Percentiles rank a stretch among this genome's conserved stretches.
These are phyloP conservation scores for Sycophaga agraensis DNA, from an alignment of 1,140 invertebrate genomes.

Conservation along the genomic window DNA sequence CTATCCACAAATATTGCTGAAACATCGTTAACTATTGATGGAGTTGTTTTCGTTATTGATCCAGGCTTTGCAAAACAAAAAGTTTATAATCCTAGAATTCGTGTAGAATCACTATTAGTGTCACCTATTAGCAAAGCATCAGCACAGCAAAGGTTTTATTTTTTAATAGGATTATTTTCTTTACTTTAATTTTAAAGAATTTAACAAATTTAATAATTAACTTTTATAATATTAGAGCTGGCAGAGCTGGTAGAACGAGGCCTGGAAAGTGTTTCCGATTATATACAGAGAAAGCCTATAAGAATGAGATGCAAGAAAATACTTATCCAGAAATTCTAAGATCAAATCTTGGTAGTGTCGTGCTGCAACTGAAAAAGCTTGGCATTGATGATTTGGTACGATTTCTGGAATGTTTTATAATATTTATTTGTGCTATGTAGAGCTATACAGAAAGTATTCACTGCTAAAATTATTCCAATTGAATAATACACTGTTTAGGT, in stretches of 20 bases:
- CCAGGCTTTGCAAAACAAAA: constrained; percentile 99
- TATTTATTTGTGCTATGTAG: neutral
- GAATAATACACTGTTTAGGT: constrained; percentile 59
- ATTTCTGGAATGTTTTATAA: constrained; percentile 32
- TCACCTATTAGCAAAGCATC: constrained; percentile 99
- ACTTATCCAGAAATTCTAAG: constrained; percentile 98
- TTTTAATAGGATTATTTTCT: too few species aligned
- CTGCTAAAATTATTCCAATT: neutral
- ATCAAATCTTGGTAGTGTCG: constrained; percentile 95
- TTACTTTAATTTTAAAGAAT: too few species aligned
- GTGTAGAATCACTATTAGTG: constrained; percentile 96
- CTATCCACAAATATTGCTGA: constrained; percentile 99
- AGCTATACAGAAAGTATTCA: neutral
- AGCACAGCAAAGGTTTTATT: constrained; percentile 76
- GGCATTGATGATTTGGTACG: constrained; percentile 94
- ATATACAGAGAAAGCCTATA: constrained; percentile 98
- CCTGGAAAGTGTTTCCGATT: constrained; percentile 98
- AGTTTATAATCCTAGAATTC: constrained; percentile 94
- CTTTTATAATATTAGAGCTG: constrained; percentile 61
- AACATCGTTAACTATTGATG: constrained; percentile 98
- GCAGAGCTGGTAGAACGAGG: constrained; percentile 92
- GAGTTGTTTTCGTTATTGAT: constrained; percentile 99
- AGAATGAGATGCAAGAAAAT: constrained; percentile 99
- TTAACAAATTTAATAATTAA: too few species aligned
- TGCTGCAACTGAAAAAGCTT: constrained; percentile 97